Percentiles rank a stretch among this genome's conserved stretches.
Evolutionary conservation across 2,797 vertebrate species (phyloP).

Genomic region (Anisognathus igniventris): DNA sequence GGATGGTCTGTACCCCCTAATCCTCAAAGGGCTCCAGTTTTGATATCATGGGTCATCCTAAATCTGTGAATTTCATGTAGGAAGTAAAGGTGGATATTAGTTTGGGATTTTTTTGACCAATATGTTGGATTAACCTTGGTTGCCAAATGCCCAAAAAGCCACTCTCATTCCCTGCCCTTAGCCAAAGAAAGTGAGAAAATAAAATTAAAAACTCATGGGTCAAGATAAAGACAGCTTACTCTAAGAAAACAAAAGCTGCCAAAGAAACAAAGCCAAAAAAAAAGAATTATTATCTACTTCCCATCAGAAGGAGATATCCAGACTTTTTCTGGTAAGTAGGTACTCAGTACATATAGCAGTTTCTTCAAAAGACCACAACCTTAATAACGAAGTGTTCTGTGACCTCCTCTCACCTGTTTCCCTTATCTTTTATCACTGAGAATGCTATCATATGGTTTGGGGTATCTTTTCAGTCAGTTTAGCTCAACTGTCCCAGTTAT

Average conservation of each 20-base stretch:
- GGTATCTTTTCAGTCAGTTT: background rate
- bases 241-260: background rate
- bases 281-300: background rate
- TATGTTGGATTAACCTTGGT: background rate
- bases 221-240: background rate
- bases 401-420: background rate
- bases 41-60: background rate
- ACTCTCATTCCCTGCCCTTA: background rate
- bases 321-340: background rate
- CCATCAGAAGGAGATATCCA: background rate
- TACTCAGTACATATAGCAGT: background rate
- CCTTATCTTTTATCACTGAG: background rate
- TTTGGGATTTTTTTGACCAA: background rate
- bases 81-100: background rate
- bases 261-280: rapidly evolving
- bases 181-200: background rate
- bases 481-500: background rate
- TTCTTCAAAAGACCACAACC: background rate
- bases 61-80: background rate
- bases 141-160: background rate
- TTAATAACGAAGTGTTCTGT: rapidly evolving
- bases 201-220: background rate
- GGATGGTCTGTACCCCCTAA: background rate
- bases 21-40: background rate
- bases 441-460: background rate